Evolutionary conservation across 2,888 invertebrate species (phyloP).

Genomic region (Capitulum mitella): DNA sequence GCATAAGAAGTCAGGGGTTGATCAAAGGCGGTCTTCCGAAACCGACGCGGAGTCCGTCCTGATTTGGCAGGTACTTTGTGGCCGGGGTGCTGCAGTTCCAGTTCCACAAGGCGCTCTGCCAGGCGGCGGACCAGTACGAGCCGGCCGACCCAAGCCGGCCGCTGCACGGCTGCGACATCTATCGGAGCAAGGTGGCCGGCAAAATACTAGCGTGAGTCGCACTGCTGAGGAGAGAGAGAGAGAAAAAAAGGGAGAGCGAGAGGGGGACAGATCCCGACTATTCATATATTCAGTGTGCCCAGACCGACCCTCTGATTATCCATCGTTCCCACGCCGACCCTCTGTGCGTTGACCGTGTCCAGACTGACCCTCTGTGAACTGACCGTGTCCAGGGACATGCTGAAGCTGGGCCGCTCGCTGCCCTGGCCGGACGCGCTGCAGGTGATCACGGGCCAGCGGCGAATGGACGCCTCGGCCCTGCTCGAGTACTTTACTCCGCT

Average conservation of each 20-base stretch:
- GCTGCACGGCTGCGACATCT: not conserved
- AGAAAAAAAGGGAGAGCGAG: no score
- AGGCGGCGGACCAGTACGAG: constrained; percentile 65
- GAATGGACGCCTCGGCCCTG: constrained; percentile 46
- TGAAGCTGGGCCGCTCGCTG: constrained; percentile 47
- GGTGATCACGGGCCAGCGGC: constrained; percentile 43
- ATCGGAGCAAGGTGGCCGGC: not conserved
- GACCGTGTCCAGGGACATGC: constrained; percentile 61
- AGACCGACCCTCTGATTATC: no score
- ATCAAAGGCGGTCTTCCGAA: no score
- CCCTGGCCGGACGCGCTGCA: constrained; percentile 50
- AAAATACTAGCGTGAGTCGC: constrained; percentile 27
- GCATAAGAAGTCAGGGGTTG: no score
- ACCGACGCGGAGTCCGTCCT: no score
- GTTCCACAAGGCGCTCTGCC: constrained; percentile 73
- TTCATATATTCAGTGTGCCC: no score
- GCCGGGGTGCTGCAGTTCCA: constrained; percentile 91
- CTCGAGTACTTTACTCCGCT: constrained; percentile 45
- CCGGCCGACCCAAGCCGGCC: constrained; percentile 57
- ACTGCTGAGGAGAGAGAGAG: no score
- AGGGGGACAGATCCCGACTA: no score
- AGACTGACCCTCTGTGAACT: no score
- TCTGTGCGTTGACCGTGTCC: no score
- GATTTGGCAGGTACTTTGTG: constrained; percentile 89
- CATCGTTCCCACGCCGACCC: no score